These are phyloP conservation scores for Xenopus laevis DNA, from an alignment of 2,113 vertebrate species.

Conservation along the genomic window DNA sequence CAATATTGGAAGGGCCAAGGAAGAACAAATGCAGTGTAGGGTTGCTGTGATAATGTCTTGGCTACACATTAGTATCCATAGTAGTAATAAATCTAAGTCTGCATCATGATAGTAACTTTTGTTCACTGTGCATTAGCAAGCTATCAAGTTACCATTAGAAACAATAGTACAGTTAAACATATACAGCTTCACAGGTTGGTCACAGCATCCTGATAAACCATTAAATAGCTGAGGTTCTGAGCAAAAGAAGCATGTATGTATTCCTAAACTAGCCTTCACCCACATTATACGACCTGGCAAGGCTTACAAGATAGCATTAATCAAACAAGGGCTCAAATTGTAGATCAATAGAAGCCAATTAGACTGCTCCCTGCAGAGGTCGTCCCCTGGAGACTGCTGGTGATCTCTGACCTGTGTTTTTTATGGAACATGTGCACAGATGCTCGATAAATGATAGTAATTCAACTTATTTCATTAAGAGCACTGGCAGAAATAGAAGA, in stretches of 20 bases:
- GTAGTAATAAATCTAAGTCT: constrained; percentile 54
- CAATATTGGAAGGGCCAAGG: no score
- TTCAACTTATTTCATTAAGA: constrained; percentile 36
- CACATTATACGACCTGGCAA: constrained; percentile 44
- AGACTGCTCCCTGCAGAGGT: constrained; percentile 59
- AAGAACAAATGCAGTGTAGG: no score
- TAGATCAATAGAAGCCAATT: constrained; percentile 64
- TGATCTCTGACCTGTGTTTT: constrained; percentile 57
- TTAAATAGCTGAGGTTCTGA: constrained; percentile 50
- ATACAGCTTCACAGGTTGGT: constrained; percentile 46
- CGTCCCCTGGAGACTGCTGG: constrained; percentile 46
- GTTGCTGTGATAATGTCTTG: not conserved
- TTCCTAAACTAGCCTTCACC: constrained; percentile 57
- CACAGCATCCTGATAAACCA: constrained; percentile 46
- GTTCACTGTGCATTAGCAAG: constrained; percentile 58
- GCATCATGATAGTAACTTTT: constrained; percentile 56
- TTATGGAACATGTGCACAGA: constrained; percentile 39
- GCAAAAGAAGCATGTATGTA: constrained; percentile 44
- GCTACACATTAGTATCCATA: constrained; percentile 3
- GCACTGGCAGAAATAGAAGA: constrained; percentile 21
- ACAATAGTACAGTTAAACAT: constrained; percentile 46
- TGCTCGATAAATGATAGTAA: constrained; percentile 40
- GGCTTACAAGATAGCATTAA: constrained; percentile 57
- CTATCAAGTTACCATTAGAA: constrained; percentile 62
- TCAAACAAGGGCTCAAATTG: constrained; percentile 59